A percentile compares a stretch with the other conserved stretches of the same genome.
Evolutionary conservation across 2,113 vertebrate species (phyloP).

Genomic region (Eurypyga helias): DNA sequence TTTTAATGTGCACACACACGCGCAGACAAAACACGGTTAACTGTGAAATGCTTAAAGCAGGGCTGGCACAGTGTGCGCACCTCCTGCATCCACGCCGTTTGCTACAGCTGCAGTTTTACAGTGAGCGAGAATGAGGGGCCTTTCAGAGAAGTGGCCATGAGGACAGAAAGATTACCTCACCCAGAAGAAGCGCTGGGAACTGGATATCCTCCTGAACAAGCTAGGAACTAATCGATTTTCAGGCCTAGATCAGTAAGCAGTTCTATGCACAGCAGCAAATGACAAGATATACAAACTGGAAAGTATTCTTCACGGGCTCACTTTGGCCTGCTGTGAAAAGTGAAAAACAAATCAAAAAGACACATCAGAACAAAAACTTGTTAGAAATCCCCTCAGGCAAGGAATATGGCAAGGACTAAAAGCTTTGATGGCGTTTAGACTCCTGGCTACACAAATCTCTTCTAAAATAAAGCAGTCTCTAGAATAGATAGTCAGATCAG

Average conservation of each 20-base stretch:
- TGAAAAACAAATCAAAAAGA: background rate
- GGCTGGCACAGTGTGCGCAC: background rate
- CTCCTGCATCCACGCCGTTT: background rate
- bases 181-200: background rate
- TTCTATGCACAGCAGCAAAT: background rate
- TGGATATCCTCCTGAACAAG: background rate
- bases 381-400: slow-evolving; percentile 44
- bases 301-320: background rate
- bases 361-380: slow-evolving; percentile 11
- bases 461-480: slow-evolving; percentile 34
- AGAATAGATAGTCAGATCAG: slow-evolving; percentile 34
- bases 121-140: background rate
- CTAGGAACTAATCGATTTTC: background rate
- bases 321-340: background rate
- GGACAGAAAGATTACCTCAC: background rate
- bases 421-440: slow-evolving; percentile 27
- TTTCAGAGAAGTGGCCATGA: background rate
- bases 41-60: background rate
- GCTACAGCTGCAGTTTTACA: background rate
- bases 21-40: background rate
- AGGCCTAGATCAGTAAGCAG: background rate
- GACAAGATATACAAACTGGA: background rate
- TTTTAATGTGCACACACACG: background rate
- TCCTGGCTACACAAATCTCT: slow-evolving; percentile 42
- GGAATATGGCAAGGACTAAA: background rate